These are phyloP conservation scores for Dinocampus coccinellae DNA, from an alignment of 2,888 invertebrate species.

Conservation along the genomic window DNA sequence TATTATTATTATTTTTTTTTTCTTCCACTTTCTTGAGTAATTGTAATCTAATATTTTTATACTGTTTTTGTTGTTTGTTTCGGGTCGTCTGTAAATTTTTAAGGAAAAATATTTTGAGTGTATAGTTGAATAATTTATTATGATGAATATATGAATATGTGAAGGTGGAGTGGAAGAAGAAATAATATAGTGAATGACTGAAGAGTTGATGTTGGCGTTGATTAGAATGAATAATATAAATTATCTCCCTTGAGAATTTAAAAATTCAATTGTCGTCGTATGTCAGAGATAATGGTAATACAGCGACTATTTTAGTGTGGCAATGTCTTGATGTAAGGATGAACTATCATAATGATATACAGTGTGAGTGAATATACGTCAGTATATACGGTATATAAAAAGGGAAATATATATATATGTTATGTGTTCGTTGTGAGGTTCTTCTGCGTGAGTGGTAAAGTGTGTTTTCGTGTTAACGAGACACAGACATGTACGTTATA, in stretches of 20 bases:
- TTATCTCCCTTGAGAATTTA: constrained; percentile 41
- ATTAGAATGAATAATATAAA: constrained; percentile 49
- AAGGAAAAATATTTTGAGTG: background rate
- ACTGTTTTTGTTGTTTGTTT: constrained; percentile 1
- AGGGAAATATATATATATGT: constrained; percentile 40
- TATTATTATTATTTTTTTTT: no score
- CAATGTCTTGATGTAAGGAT: constrained; percentile 29
- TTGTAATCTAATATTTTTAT: constrained; percentile 1
- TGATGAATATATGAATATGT: constrained; percentile 32
- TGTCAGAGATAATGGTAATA: constrained; percentile 45
- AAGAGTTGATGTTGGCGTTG: constrained; percentile 21
- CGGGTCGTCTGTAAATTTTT: background rate
- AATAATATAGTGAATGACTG: constrained; percentile 19
- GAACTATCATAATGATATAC: constrained; percentile 23
- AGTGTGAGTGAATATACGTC: constrained; percentile 13
- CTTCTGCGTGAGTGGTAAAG: constrained; percentile 50
- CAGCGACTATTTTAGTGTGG: constrained; percentile 27
- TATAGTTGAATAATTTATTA: constrained; percentile 45
- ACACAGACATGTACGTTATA: constrained; percentile 34
- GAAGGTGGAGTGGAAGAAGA: constrained; percentile 28
- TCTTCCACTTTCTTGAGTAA: background rate
- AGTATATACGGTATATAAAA: constrained; percentile 34
- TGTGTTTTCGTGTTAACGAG: constrained; percentile 50
- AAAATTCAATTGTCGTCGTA: constrained; percentile 45
- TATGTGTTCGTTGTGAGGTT: constrained; percentile 32